Base-by-base conservation (phyloP, 2,797 vertebrate genomes). In the Thripadectes ignobilis region DNA sequence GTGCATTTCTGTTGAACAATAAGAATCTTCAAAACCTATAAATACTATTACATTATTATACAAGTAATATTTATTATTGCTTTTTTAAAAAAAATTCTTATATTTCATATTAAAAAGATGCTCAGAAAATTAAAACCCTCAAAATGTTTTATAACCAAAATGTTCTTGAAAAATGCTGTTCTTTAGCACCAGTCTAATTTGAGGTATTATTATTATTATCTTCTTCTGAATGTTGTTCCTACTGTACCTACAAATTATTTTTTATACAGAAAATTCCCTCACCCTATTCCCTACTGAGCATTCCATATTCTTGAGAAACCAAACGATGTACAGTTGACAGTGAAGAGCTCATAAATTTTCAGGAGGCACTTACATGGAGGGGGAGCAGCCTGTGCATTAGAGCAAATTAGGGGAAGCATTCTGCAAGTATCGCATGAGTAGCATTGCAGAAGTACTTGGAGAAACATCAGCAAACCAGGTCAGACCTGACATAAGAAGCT, bases 301-400 rank as follows among this genome's bases (percentile, higher is more conserved):
- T 12, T 79, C 68, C 49, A 27, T 91, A 80, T 91, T 92, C 84
- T 61, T 58, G 68, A 92, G 86, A 74, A 96, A 91, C 61, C 68
- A 58, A 81, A 89, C 0, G 0, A 61, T 71, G 55, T 83, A 65
- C 51, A 9, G 19, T 65, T 92, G 87, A 80, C 84, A 91, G 75
- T 48, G 67, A 92, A 24, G 43, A 89, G 58, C 90, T 95, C 84
- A 85, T 96, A 94, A 80, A 88, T 96, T 96, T 96, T 88, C 91
- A 93, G 79, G 76, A 97, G 76, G 76, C 66, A 18, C 65, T 89
- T 91, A 41, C 55, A 39, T 29, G 51, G 54, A 86, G 15, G 2
- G n/a, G 38, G 65, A 83, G 49, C 61, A 88, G 43, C 38, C 62
- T 72, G 34, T 82, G 63, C 89, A 63, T 91, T 93, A 95, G 24